Percentiles rank a stretch among this genome's conserved stretches.
phyloP scores from a whole-genome alignment of 2,888 invertebrate species.

The Ichneumon xanthorius region DNA sequence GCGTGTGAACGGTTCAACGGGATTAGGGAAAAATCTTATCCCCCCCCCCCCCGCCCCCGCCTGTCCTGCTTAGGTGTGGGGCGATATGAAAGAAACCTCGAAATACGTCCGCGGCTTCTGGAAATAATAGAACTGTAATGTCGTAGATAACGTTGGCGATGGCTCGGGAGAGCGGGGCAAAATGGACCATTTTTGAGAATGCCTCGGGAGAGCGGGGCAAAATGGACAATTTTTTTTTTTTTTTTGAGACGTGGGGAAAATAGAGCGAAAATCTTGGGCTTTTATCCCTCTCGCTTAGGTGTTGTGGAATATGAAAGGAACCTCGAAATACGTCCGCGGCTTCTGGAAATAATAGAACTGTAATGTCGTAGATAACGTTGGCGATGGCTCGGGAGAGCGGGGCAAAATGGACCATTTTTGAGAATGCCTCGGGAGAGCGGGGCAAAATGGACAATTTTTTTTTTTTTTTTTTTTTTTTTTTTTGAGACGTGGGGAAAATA shows the following conservation, averaged over 20 bases:
- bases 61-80: background rate
- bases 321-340: background rate
- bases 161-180: too few relatives aligned
- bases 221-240: too few relatives aligned
- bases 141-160: background rate
- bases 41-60: slow-evolving; percentile 33
- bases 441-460: too few relatives aligned
- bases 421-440: too few relatives aligned
- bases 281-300: background rate
- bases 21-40: slow-evolving; percentile 59
- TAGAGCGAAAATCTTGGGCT: slow-evolving; percentile 25
- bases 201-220: too few relatives aligned
- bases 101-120: background rate
- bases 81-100: background rate
- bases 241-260: too few relatives aligned
- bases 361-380: background rate
- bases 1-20: slow-evolving; percentile 65
- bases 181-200: too few relatives aligned
- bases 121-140: background rate
- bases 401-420: too few relatives aligned
- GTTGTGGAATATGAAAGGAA: background rate
- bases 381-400: too few relatives aligned
- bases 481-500: too few relatives aligned
- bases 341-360: slow-evolving; percentile 1
- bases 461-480: too few relatives aligned